A percentile compares a stretch with the other conserved stretches of the same genome.
phyloP scores from a whole-genome alignment of 1,140 invertebrate species.

The Latrodectus geometricus region DNA sequence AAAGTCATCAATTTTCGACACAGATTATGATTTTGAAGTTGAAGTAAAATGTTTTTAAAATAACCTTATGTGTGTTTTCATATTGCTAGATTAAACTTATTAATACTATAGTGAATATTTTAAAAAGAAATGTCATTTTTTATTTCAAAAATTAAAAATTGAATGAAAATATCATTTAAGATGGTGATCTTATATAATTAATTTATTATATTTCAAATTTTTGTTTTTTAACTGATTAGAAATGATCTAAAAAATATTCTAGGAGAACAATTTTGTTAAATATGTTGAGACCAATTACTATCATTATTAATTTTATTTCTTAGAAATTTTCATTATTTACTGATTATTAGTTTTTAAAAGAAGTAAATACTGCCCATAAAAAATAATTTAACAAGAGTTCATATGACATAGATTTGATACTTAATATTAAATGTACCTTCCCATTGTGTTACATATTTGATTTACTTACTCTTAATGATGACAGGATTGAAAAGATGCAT shows the following conservation, averaged over 20 bases:
- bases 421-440: no score
- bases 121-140: not conserved
- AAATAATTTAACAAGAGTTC: not conserved
- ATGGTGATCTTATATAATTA: not conserved
- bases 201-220: not conserved
- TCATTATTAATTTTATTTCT: not conserved
- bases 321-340: not conserved
- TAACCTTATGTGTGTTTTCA: not conserved
- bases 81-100: not conserved
- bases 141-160: not conserved
- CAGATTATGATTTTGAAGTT: conserved; percentile 63
- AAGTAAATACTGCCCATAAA: not conserved
- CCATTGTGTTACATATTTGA: no score
- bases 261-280: not conserved
- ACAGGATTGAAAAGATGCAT: no score
- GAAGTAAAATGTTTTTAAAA: conserved; percentile 60
- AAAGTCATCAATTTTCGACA: conserved; percentile 27
- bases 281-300: not conserved
- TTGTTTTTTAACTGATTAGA: not conserved
- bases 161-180: not conserved
- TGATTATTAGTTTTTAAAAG: not conserved
- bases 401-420: no score
- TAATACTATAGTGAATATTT: not conserved
- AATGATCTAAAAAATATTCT: not conserved
- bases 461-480: no score